Evolutionary conservation across 92 coral and sea anemone species (phyloP), one percentile per base, ranked within the genome.

Genomic region (Nematostella vectensis): DNA sequence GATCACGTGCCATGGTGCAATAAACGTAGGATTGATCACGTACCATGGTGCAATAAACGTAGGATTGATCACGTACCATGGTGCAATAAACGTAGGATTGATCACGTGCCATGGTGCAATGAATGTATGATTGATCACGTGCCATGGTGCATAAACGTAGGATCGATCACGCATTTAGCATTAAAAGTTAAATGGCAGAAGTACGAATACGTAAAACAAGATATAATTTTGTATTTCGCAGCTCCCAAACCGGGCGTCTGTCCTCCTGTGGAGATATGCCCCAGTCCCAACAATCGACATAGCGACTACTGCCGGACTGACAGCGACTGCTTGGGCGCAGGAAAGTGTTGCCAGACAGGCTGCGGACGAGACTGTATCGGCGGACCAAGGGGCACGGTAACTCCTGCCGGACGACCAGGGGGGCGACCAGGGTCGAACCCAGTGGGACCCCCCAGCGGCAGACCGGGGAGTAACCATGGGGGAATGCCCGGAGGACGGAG

Each of bases 211-310:
- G n/a, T n/a, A n/a, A n/a, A n/a, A n/a, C n/a, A n/a, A n/a, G n/a
- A n/a, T n/a, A n/a, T n/a, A 6, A 45, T 22, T 8, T 45, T 45
- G 4, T 45, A 17, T 6, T 17, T 45, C 18, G 18, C 51, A 45
- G 51, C 23, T 4, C 9, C 4, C 4, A 45, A 45, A 19, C 51
- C 51, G 12, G 51, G 51, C 21, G 23, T 11, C 12, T 45, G 51
- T 22, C 51, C 51, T 4, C 51, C 51, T 9, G 21, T 45, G 4
- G 51, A 45, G 51, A 8, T 45, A 22, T 45, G 51, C 51, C 51
- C 51, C 9, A 19, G 51, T 19, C 11, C 18, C 11, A 17, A 9
- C 9, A 11, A 6, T 11, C 9, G 21, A 45, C 12, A 45, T 45
- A 22, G 6, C 8, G 15, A 33, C 15, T 33, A 45, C 51, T 45